Base-by-base conservation (phyloP, 2,797 vertebrate genomes). In the Hemibagrus guttatus region DNA sequence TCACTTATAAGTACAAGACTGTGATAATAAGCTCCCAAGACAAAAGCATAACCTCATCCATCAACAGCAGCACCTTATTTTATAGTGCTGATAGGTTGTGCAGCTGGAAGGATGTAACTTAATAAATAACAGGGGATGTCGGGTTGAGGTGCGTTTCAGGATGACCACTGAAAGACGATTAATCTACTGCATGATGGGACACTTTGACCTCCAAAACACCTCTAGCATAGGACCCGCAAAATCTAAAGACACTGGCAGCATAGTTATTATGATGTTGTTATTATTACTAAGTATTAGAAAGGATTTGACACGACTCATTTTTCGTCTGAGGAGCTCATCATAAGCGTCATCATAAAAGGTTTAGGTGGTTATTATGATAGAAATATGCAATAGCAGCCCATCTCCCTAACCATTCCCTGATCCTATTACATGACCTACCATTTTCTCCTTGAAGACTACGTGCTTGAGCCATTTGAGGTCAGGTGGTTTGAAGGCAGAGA, bases 401-500 rank as follows among this genome's bases (percentile, higher is more conserved):
- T 26, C 23, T 31, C 23, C 19, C 46, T 71, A 46, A 8, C 5
- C 19, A 23, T 49, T 64, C 19, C 1, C 42, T 52, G n/a, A 42
- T 59, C 61, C 68, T 21, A n/a, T 59, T 8, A 26, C 26, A 71
- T 21, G 84, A 87, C 97, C 97, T 95, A 99, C 98, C 97, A 97
- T 95, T 94, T 96, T 98, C 92, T 99, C 97, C 91, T 97, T 97
- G 94, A 95, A 97, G 94, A 98, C 97, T 93, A 99, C 98, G 89
- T 99, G 97, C 92, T 95, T 95, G 89, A 99, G 95, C 98, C 98
- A 99, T 93, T 96, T 98, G 95, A 99, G 97, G 93, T 99, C 98
- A 87, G 97, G 96, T 84, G 97, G 96, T 94, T 99, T 99, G 94
- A 99, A 99, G 90, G 98, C 98, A 0, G 97, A 97, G 85, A 99